Percentiles rank a stretch among this genome's conserved stretches.
Conservation (phyloP, 2,888 invertebrate species). For the Pachydiplax longipennis region DNA sequence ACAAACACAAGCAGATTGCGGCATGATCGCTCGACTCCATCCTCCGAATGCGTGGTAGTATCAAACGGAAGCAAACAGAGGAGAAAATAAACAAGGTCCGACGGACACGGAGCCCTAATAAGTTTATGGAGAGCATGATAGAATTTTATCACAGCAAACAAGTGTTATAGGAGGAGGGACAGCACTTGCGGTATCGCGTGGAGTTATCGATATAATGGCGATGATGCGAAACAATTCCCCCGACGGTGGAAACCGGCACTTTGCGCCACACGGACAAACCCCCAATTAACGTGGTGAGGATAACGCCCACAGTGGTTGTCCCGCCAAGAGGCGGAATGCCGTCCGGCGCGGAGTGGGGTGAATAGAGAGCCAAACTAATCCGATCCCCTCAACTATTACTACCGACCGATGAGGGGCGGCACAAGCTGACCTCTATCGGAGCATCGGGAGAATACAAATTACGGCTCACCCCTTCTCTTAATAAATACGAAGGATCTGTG, state of each 20-base stretch:
- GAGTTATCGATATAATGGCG: slow-evolving; percentile 32
- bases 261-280: slow-evolving; percentile 37
- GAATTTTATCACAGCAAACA: slow-evolving; percentile 41
- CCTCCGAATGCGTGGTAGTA: too few species aligned
- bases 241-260: slow-evolving; percentile 30
- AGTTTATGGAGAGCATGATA: background rate
- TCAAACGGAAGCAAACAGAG: too few species aligned
- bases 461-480: background rate
- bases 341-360: background rate
- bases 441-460: slow-evolving; percentile 7
- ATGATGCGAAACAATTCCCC: slow-evolving; percentile 38
- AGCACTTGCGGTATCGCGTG: slow-evolving; percentile 15
- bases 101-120: background rate
- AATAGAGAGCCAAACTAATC: background rate
- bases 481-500: background rate
- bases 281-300: slow-evolving; percentile 37
- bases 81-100: too few species aligned
- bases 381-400: background rate
- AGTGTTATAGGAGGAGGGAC: background rate
- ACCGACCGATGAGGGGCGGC: background rate
- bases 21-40: too few species aligned
- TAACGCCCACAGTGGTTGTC: slow-evolving; percentile 11
- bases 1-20: too few species aligned
- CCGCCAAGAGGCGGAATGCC: background rate
- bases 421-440: slow-evolving; percentile 5